phyloP scores from a whole-genome alignment of 2,888 invertebrate genomes.

The Allolobophora icterica region DNA sequence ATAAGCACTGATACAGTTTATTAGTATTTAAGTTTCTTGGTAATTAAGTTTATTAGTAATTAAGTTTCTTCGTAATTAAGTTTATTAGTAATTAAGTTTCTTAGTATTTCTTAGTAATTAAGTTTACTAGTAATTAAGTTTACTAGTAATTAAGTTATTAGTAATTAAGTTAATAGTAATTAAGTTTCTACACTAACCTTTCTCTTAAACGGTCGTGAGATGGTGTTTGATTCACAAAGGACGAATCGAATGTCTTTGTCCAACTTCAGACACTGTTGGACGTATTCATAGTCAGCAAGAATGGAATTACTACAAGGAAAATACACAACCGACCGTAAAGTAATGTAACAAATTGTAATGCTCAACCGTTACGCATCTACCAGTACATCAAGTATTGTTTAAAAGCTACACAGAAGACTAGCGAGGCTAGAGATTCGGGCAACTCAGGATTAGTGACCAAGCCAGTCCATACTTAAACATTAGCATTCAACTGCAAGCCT shows the following conservation, averaged over 20 bases:
- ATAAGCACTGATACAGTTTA: too few species aligned
- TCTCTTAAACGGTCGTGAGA: constrained; percentile 77
- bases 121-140: too few species aligned
- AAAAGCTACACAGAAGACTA: background rate
- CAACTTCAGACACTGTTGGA: constrained; percentile 89
- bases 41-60: too few species aligned
- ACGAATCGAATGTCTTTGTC: constrained; percentile 78
- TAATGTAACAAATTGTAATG: background rate
- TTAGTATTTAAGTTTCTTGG: too few species aligned
- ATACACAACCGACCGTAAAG: background rate
- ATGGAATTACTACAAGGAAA: constrained; percentile 71
- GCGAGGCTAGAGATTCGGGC: background rate
- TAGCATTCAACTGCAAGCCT: too few species aligned
- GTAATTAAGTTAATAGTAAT: background rate
- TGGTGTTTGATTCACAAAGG: constrained; percentile 71
- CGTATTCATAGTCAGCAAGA: constrained; percentile 88
- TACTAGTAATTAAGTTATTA: too few species aligned
- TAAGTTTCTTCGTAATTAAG: too few species aligned
- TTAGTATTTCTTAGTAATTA: too few species aligned
- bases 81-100: too few species aligned
- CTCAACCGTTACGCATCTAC: background rate
- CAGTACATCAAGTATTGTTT: background rate
- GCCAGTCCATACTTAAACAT: too few species aligned
- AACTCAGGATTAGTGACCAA: too few species aligned
- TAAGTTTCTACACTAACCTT: constrained; percentile 70